Evolutionary conservation across 2,797 vertebrate species (phyloP), one percentile per base, ranked within the genome.

Genomic region (Acanthopagrus latus): DNA sequence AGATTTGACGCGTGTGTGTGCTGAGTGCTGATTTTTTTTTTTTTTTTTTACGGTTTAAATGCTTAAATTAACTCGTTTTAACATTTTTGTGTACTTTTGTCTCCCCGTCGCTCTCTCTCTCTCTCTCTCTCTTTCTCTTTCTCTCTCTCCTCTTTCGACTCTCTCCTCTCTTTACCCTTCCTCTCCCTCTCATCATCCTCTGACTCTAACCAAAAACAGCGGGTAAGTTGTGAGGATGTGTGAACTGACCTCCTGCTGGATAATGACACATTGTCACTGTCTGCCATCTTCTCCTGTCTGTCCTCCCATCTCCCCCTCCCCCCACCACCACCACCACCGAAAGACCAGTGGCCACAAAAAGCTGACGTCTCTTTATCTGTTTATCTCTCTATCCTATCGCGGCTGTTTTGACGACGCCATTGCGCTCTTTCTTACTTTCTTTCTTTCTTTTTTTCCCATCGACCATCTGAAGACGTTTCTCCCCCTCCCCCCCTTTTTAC

Each of bases 171-270:
- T 76, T 47, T 55, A 13, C 81, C 81, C 83, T 84, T 74, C 87
- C 86, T 82, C 88, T 83, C 86, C 91, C 91, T 89, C 89, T 88
- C 90, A 90, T 92, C 96, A 96, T 95, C 95, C 95, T 96, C 96
- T 97, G 96, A 97, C 95, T 96, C 96, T 96, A 96, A 96, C 96
- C 95, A 97, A 95, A 97, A 98, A 27, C 27, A 27, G 97, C 96
- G 96, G 97, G 97, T 97, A 97, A 98, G 97, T 97, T 95, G 95
- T 85, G 95, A 93, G 89, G 94, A 92, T 91, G 90, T 94, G 89
- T 84, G 76, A 77, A 77, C 76, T 92, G 91, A 89, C 94, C 93
- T 96, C 95, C 96, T 95, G 96, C 96, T 95, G 96, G 96, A 95
- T 89, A 72, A 6, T 91, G 70, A 70, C 91, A 5, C 84, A 83